Evolutionary conservation across 2,113 vertebrate genomes (phyloP).

Genomic region (Hippoglossus stenolepis): DNA sequence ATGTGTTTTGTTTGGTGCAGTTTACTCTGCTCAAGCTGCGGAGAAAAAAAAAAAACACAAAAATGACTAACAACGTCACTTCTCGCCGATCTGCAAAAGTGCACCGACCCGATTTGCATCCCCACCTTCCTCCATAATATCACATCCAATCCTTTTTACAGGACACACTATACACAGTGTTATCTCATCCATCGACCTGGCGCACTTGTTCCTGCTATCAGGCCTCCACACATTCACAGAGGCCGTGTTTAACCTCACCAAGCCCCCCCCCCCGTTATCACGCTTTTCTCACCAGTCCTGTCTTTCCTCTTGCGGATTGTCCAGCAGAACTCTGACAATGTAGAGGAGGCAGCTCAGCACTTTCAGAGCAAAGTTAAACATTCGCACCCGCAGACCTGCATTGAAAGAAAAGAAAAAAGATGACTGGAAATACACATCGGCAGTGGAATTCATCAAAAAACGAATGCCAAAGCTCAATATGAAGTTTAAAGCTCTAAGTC

Average conservation of each 20-base stretch:
- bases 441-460: background rate
- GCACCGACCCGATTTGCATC: constrained; percentile 4
- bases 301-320: constrained; percentile 81
- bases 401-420: constrained; percentile 5
- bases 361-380: constrained; percentile 89
- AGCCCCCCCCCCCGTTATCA: constrained; percentile 17
- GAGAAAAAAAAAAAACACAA: background rate
- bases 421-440: background rate
- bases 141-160: constrained; percentile 4
- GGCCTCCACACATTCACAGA: constrained; percentile 20
- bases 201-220: constrained; percentile 40
- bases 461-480: background rate
- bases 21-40: constrained; percentile 79
- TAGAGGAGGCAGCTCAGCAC: constrained; percentile 88
- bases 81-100: background rate
- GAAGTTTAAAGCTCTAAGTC: background rate
- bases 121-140: constrained; percentile 3
- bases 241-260: constrained; percentile 45
- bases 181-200: constrained; percentile 40
- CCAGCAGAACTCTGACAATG: constrained; percentile 86
- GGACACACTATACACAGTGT: constrained; percentile 20
- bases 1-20: constrained; percentile 84
- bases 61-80: constrained; percentile 3
- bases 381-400: constrained; percentile 86
- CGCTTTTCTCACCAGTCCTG: constrained; percentile 82